A percentile compares a stretch with the other conserved stretches of the same genome.
These are phyloP conservation scores for Perdita meconis DNA, from an alignment of 2,888 invertebrate species.

Conservation along the genomic window DNA sequence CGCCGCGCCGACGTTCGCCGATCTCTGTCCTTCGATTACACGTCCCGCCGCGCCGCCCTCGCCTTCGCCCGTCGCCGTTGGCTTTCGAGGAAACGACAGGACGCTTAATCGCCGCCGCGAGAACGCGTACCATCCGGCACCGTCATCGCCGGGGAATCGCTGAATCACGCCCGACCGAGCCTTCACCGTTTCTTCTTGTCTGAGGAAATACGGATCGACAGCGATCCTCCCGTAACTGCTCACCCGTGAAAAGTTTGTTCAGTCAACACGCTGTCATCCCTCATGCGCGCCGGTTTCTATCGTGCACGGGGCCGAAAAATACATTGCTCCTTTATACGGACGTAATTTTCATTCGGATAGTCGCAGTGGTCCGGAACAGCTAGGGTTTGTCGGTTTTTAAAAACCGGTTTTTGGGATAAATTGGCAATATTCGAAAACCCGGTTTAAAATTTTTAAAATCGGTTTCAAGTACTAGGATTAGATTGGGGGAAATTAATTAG, in stretches of 20 bases:
- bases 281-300: too few species aligned
- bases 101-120: constrained; percentile 23
- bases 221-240: not conserved
- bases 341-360: too few species aligned
- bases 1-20: constrained; percentile 6
- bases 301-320: too few species aligned
- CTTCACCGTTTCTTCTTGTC: constrained; percentile 1
- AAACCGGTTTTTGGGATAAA: too few species aligned
- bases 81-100: constrained; percentile 13
- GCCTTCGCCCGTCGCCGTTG: constrained; percentile 17
- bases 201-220: not conserved
- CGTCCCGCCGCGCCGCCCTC: not conserved
- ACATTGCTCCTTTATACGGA: too few species aligned
- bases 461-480: too few species aligned
- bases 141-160: constrained; percentile 42
- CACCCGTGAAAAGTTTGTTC: constrained; percentile 4
- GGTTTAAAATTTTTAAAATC: too few species aligned
- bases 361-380: too few species aligned
- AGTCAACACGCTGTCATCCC: too few species aligned
- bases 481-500: too few species aligned
- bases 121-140: not conserved
- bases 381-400: too few species aligned
- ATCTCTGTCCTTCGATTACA: constrained; percentile 35
- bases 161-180: constrained; percentile 36
- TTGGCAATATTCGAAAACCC: too few species aligned